Evolutionary conservation across 1,140 invertebrate genomes (phyloP).

Genomic region (Episyrphus balteatus): DNA sequence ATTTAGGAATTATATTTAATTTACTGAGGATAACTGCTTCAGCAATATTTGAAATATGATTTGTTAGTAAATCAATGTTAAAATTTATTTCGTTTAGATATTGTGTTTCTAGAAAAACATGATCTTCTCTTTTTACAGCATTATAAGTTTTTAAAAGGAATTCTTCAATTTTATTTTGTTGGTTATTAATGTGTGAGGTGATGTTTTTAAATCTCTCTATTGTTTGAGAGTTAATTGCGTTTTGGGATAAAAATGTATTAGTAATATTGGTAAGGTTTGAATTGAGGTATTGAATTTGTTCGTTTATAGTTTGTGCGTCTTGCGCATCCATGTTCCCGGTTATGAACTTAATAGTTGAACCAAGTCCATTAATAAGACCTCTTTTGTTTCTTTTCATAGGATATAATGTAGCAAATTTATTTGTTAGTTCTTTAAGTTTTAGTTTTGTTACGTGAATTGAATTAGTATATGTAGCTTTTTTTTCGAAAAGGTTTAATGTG

Average conservation of each 20-base stretch:
- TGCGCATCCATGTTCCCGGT: background rate
- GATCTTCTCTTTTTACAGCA: background rate
- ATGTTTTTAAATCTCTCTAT: background rate
- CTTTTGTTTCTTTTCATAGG: background rate
- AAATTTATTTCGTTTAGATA: background rate
- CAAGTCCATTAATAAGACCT: background rate
- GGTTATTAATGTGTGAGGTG: background rate
- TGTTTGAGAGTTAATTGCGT: background rate
- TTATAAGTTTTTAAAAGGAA: too few relatives aligned
- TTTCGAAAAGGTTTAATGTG: background rate
- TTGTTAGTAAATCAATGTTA: background rate
- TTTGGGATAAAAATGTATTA: background rate
- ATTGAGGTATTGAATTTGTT: background rate
- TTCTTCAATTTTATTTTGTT: background rate
- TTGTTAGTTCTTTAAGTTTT: background rate
- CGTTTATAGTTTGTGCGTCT: background rate
- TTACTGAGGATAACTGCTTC: background rate
- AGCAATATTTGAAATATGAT: background rate
- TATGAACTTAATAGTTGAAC: background rate
- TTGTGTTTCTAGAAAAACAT: background rate
- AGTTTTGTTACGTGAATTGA: background rate
- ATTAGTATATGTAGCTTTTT: background rate
- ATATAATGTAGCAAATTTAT: background rate
- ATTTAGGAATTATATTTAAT: background rate
- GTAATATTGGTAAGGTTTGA: background rate